phyloP scores from a whole-genome alignment of 1,140 invertebrate genomes.

The Solen grandis region DNA sequence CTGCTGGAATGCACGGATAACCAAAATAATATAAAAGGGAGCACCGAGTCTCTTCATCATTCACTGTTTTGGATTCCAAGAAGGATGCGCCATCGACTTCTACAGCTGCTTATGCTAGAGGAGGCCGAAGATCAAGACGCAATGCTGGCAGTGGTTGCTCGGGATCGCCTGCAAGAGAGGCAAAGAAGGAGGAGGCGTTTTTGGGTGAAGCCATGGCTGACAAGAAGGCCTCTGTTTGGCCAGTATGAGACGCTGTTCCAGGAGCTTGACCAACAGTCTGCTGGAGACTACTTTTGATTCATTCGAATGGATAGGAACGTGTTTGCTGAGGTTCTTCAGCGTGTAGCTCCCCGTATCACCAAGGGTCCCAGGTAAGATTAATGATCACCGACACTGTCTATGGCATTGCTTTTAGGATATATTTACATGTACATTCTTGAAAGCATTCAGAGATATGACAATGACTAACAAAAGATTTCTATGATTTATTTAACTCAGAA shows the following conservation, averaged over 20 bases:
- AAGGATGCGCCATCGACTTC: too few relatives aligned
- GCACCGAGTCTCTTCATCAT: too few relatives aligned
- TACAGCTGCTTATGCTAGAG: too few relatives aligned
- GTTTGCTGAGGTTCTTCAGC: neutral
- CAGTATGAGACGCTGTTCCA: neutral
- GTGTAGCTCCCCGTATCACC: neutral
- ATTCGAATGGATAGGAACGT: neutral
- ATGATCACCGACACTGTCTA: too few relatives aligned
- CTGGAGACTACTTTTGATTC: neutral
- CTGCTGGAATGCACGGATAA: too few relatives aligned
- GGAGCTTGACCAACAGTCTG: neutral
- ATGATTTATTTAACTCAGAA: too few relatives aligned
- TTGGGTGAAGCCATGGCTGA: neutral
- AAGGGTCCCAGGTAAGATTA: neutral
- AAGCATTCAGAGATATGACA: too few relatives aligned
- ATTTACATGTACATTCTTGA: too few relatives aligned
- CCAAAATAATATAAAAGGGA: too few relatives aligned
- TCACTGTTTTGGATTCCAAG: too few relatives aligned
- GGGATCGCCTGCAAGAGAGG: neutral
- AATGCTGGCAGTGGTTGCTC: neutral
- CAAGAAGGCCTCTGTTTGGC: neutral
- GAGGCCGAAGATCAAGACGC: neutral
- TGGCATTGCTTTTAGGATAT: too few relatives aligned
- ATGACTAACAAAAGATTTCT: too few relatives aligned
- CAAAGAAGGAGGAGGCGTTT: neutral